phyloP scores from a whole-genome alignment of 2,113 vertebrate species.

The Megaptera novaeangliae region DNA sequence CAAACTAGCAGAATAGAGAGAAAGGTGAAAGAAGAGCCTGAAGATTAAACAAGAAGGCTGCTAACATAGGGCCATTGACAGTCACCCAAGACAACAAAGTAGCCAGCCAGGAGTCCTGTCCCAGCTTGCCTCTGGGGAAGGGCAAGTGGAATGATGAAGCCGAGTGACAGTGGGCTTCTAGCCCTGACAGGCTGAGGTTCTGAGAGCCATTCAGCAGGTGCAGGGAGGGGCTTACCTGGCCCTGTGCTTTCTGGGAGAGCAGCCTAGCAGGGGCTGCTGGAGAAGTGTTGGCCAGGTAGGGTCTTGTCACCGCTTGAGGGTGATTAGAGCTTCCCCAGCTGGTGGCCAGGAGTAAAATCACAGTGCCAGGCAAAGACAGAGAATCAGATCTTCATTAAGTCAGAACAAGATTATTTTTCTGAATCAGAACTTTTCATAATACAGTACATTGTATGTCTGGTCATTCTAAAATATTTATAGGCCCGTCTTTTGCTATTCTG shows the following conservation, averaged over 20 bases:
- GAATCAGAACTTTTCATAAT: background rate
- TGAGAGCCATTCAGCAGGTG: background rate
- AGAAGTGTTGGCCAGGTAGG: background rate
- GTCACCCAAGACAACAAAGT: background rate
- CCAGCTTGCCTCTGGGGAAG: background rate
- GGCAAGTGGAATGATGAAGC: background rate
- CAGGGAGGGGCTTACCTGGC: too few relatives aligned
- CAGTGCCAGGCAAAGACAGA: background rate
- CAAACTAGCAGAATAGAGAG: too few relatives aligned
- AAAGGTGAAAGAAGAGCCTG: background rate
- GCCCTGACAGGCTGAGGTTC: background rate
- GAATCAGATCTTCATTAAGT: background rate
- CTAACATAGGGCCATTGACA: background rate
- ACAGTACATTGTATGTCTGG: background rate
- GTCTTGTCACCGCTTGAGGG: background rate
- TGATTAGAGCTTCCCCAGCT: constrained; percentile 31
- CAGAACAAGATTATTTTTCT: background rate
- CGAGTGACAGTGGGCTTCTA: background rate
- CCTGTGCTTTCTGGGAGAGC: background rate
- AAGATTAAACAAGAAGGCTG: background rate
- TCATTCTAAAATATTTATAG: background rate
- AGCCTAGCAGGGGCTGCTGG: background rate
- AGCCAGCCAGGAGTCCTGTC: background rate
- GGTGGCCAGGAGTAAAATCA: background rate
- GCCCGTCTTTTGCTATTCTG: background rate